Percentiles rank a stretch among this genome's conserved stretches.
Conservation (phyloP, 2,113 vertebrate species). For the Perognathus longimembris region DNA sequence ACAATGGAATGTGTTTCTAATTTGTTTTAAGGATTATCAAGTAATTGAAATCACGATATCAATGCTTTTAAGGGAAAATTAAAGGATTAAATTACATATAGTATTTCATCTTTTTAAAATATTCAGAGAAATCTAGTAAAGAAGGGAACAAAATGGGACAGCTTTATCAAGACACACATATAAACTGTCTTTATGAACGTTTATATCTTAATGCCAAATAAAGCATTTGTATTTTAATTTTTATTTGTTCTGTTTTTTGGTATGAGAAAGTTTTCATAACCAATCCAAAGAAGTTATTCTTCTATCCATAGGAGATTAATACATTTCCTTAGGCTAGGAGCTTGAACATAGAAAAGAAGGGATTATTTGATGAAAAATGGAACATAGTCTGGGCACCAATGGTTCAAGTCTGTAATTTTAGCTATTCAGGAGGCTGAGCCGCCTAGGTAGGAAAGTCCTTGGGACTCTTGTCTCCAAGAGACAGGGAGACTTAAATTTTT, state of each 20-base stretch:
- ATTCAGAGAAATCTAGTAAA: not conserved
- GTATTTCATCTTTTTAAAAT: not conserved
- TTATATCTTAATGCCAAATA: not conserved
- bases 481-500: no score
- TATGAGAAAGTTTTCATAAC: not conserved
- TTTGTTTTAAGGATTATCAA: not conserved
- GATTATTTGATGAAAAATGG: constrained; percentile 6
- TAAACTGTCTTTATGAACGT: not conserved
- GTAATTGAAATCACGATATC: not conserved
- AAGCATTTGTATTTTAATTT: constrained; percentile 8
- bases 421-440: no score
- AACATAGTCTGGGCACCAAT: not conserved
- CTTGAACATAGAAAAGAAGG: not conserved
- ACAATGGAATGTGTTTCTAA: not conserved
- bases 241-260: not conserved
- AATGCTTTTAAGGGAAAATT: not conserved
- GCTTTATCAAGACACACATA: not conserved
- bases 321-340: not conserved
- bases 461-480: no score
- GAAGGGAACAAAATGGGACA: not conserved
- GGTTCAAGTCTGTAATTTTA: no score
- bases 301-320: not conserved
- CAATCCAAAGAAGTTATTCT: not conserved
- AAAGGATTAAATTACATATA: not conserved
- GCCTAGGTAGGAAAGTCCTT: no score